Evolutionary conservation across 30 jellyfish, hydroid and myxozoan genomes (phyloP).

Genomic region (Nemopilema nomurai): DNA sequence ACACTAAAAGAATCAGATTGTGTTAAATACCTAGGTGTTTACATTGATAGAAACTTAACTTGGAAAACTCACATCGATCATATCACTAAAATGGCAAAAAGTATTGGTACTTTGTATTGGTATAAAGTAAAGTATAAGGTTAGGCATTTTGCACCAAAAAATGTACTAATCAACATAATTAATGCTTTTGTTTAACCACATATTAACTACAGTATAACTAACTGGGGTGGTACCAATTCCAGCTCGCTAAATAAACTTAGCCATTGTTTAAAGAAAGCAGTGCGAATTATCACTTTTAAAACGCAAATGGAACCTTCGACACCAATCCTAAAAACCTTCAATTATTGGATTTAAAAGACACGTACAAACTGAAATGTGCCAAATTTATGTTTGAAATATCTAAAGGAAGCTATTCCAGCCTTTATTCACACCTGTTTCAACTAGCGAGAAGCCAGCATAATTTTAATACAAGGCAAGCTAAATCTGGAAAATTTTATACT

Average conservation of each 20-base stretch:
- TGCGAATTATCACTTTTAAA: conserved; percentile 15
- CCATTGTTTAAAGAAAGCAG: conserved; percentile 28
- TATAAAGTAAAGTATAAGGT: no score
- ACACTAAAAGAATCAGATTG: conserved; percentile 10
- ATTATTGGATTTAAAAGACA: no score
- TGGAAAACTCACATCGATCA: conserved; percentile 34
- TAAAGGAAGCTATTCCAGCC: no score
- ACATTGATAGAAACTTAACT: conserved; percentile 20
- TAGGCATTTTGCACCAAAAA: conserved; percentile 23
- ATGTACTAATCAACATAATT: conserved; percentile 1
- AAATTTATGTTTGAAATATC: no score
- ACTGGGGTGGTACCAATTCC: conserved; percentile 25
- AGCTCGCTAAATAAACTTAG: conserved; percentile 5
- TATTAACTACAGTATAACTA: conserved; percentile 6
- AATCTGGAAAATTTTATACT: no score
- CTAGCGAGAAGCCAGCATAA: no score
- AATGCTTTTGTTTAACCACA: conserved; percentile 38
- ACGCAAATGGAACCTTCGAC: conserved; percentile 18
- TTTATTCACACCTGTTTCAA: no score
- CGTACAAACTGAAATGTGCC: no score
- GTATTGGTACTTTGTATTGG: conserved; percentile 24
- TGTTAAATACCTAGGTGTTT: conserved; percentile 34
- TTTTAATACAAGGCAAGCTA: no score
- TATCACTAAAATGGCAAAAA: conserved; percentile 16
- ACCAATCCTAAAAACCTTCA: conserved; percentile 36